Percentiles rank a stretch among this genome's conserved stretches.
These are phyloP conservation scores for Drosophila tanythrix DNA, from an alignment of 2,888 invertebrate species.

Conservation along the genomic window DNA sequence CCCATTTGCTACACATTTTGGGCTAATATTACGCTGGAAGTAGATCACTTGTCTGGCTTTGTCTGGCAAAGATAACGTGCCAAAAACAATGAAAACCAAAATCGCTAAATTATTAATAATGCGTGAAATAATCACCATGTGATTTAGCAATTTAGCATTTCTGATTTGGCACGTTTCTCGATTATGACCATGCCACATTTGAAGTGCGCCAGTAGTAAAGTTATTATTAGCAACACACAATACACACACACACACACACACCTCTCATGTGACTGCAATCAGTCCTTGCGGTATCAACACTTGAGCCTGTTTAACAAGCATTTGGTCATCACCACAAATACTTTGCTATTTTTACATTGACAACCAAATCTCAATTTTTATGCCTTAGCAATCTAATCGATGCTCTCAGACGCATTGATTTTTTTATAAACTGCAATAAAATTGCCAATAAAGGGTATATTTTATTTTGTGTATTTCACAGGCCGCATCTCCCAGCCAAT, in stretches of 20 bases:
- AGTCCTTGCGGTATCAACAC: constrained; percentile 34
- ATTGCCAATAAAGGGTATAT: neutral
- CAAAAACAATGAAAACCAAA: neutral
- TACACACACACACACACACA: neutral
- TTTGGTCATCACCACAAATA: constrained; percentile 14
- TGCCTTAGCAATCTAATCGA: constrained; percentile 41
- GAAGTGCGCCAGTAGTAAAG: neutral
- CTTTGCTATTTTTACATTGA: constrained; percentile 11
- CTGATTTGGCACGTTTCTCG: constrained; percentile 24
- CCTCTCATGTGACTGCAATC: constrained; percentile 49
- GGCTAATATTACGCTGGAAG: neutral
- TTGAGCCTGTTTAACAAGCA: constrained; percentile 6
- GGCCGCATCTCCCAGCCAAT: too few species aligned
- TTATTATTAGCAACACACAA: neutral
- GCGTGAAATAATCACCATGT: neutral
- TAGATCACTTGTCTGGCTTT: neutral
- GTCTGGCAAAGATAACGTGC: neutral
- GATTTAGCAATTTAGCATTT: neutral
- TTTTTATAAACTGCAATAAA: neutral
- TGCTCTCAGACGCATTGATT: constrained; percentile 42
- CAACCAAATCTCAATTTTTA: constrained; percentile 6
- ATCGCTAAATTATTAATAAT: neutral
- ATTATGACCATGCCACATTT: constrained; percentile 11
- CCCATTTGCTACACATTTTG: neutral
- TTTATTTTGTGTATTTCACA: neutral